Base-by-base conservation (phyloP, 2,888 invertebrate genomes). In the Rhabditoides inermis region DNA sequence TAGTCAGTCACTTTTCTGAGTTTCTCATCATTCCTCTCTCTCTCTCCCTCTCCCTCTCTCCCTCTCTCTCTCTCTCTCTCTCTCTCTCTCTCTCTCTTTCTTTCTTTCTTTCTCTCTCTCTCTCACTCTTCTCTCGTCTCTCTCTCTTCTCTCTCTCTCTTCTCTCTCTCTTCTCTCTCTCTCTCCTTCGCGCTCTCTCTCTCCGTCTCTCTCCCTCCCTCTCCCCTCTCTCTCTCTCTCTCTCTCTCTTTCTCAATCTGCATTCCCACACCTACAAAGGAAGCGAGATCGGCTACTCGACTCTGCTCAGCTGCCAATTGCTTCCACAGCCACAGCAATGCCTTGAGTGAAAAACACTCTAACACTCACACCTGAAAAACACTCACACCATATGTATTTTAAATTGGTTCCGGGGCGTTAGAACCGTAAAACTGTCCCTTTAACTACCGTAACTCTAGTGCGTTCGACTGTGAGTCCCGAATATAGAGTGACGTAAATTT, bases 11-110 rank as follows among this genome's bases (percentile, higher is more conserved):
- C 7, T 32, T 15, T 10, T 32, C 15, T 32, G 7, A 7, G 15
- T 15, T 10, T 32, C 10, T 32, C 7, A 32, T 32, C 7, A 32
- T 32, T 32, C 10, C 6, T 28, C 7, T 1, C 22, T 18, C 22
- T 40, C 40, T 40, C 22, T 40, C n/a, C 20, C 40, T 20, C 22
- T 40, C 2, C 20, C 22, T 40, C 5, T 51, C 23, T 3, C n/a
- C n/a, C 37, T 45, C 15, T 35, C 23, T 27, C 3, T 45, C 32
- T 37, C 18, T 46, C 32, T 46, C 23, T 42, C 44, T 42, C 44
- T 42, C 44, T 42, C 44, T 42, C 25, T 26, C 27, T 42, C 44
- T 42, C 44, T 45, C 28, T 26, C 45, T 45, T 27, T 45, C 30
- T 32, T 18, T 32, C 4, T 32, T 22, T 20, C 18, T 46, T 18